Base-by-base conservation (phyloP, 2,888 invertebrate species). In the Megamerina dolium region DNA sequence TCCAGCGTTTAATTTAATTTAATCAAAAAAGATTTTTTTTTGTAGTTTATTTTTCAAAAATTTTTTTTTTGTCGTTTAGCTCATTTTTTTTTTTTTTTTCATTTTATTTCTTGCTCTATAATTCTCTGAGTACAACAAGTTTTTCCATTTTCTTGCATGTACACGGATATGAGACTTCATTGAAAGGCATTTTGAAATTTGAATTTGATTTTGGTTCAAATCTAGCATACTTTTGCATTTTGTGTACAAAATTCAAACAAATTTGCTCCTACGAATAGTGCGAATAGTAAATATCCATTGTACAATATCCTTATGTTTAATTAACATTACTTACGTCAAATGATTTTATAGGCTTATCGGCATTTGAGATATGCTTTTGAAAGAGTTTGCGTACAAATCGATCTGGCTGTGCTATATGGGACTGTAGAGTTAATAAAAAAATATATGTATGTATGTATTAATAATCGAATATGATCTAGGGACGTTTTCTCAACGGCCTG, bases 341-440 rank as follows among this genome's bases (percentile, higher is more conserved):
- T 0, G 54, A 52, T 18, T 60, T 60, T 8, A 37, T 49, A 0
- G 57, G 56, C 8, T 56, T 62, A 0, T 59, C 46, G 3, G 44
- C 51, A 12, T 57, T 43, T 1, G 46, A 49, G 12, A 55, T 48
- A 38, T 63, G 66, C 19, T 54, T 53, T 14, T 50, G 55, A 38
- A 70, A 70, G 1, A 68, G 45, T 8, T 56, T 37, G 3, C 55
- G 53, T 14, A 70, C 51, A 35, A 67, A 54, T 12, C 57, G 50
- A 43, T 64, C 60, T 1, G 69, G 68, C 20, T 63, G 52, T n/a
- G 49, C 49, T 0, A 69, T 51, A 14, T 50, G 32, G 31, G 49
- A 58, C 42, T 60, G 18, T 18, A 12, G 27, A 45, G 49, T n/a
- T n/a, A n/a, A n/a, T n/a, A n/a, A n/a, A n/a, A n/a, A n/a, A n/a